Base-by-base conservation (phyloP, 2,888 invertebrate genomes). In the Lasioglossum morio region DNA sequence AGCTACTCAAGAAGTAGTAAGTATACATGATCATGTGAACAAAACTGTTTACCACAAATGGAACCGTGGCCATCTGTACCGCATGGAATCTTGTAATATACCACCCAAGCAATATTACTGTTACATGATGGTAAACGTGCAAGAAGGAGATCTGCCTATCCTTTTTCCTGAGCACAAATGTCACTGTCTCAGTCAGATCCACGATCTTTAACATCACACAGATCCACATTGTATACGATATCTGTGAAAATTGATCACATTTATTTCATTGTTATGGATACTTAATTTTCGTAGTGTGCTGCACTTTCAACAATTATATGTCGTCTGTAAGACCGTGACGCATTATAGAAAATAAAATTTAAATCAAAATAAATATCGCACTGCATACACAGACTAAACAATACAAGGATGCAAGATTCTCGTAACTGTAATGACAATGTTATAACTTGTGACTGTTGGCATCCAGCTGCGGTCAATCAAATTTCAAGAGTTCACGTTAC, bases 21-120 rank as follows among this genome's bases (percentile, higher is more conserved):
- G 96, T 95, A 93, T 98, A 98, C 98, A 98, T 98, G 7, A 98
- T 92, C 0, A 97, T 96, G 90, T 98, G 98, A 1, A 98, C 96
- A 0, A 95, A 93, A 70, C 96, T 96, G 93, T 98, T 98, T 53
- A 97, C 82, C 92, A 97, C 93, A 0, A 97, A 95, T 0, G 96
- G 95, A 91, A 97, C 96, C 0, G 96, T 95, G 0, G 96, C 94
- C 94, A 97, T 96, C 53, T 96, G 97, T 89, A 97, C 97, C 96
- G 95, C 96, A 79, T 96, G 94, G 92, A 96, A 97, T 95, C 96
- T 97, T 4, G 96, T 94, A 0, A 95, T 96, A 0, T 96, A 70
- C 96, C 97, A 97, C 0, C 96, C 92, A 0, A 97, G 93, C 0
- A 96, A 87, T 19, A 97, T 89, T 0, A 97, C 96, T 70, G 96